Evolutionary conservation across 1,140 invertebrate genomes (phyloP), one percentile per base, ranked within the genome.

Genomic region (Chionoecetes opilio): DNA sequence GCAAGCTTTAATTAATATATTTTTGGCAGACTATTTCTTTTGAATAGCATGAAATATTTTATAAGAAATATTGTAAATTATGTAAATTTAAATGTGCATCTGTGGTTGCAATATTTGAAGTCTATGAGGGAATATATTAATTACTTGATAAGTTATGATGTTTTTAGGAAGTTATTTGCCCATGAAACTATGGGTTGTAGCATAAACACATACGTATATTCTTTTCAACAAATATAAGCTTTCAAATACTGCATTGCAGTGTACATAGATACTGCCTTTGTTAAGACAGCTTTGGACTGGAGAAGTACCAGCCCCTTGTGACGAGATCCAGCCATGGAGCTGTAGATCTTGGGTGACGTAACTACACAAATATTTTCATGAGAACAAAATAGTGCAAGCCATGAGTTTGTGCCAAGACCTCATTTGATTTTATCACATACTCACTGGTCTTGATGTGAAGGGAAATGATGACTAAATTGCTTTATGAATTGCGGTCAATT

Each of bases 251-350:
- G 37, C 84, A 93, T 38, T 38, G 46, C 32, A 86, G 82, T 93
- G 84, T 93, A 93, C 38, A 93, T 93, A 93, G 82, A 92, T 84
- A 21, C 84, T 84, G 91, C 82, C 92, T 86, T 93, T 93, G 92
- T 93, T 93, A 93, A 85, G 85, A 53, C 37, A 84, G 75, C 63
- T 84, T 26, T 21, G 38, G 63, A 75, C 21, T 75, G 6, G n/a
- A 21, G 63, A 26, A 75, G 63, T 75, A 75, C 63, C n/a, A 75
- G 63, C 63, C 63, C 63, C 63, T 21, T 75, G 63, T 75, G 63
- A 75, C 6, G 11, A 75, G 63, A n/a, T 21, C 63, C n/a, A n/a
- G n/a, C n/a, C 26, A 26, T 75, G n/a, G 11, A 21, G 63, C 63
- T 75, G n/a, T 2, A 21, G 21, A 21, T 75, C 63, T 75, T 75